phyloP scores from a whole-genome alignment of 2,888 invertebrate species.

The Nymphalis polychloros region DNA sequence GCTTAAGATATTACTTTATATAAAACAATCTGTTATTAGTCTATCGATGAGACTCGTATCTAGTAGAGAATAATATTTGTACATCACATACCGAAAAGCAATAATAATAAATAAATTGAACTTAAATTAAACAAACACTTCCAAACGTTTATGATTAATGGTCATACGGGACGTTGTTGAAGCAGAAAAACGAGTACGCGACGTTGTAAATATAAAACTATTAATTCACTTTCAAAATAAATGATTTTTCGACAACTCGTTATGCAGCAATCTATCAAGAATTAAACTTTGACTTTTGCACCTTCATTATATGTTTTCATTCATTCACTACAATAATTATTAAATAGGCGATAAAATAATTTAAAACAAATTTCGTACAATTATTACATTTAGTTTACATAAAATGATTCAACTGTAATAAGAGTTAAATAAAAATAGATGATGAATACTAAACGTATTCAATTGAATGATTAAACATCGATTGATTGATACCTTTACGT shows the following conservation, averaged over 20 bases:
- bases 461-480: slow-evolving; percentile 49
- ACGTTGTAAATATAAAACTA: slow-evolving; percentile 12
- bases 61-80: too few relatives aligned
- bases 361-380: slow-evolving; percentile 21
- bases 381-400: slow-evolving; percentile 35
- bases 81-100: background rate
- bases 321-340: slow-evolving; percentile 11
- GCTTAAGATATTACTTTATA: too few relatives aligned
- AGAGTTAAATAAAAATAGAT: slow-evolving; percentile 30
- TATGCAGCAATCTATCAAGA: slow-evolving; percentile 6
- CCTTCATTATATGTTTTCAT: background rate
- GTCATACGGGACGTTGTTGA: slow-evolving; percentile 15
- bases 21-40: too few relatives aligned
- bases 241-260: background rate
- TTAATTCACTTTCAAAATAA: slow-evolving; percentile 11
- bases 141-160: slow-evolving; percentile 23
- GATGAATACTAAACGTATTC: slow-evolving; percentile 40
- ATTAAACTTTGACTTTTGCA: background rate
- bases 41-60: too few relatives aligned
- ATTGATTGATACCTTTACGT: slow-evolving; percentile 59
- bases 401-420: slow-evolving; percentile 25
- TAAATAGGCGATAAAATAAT: slow-evolving; percentile 20
- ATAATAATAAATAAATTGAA: slow-evolving; percentile 5
- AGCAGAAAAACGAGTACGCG: slow-evolving; percentile 20
- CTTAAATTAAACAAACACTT: slow-evolving; percentile 18